phyloP scores from a whole-genome alignment of 2,888 invertebrate genomes.

The Euphydryas editha region DNA sequence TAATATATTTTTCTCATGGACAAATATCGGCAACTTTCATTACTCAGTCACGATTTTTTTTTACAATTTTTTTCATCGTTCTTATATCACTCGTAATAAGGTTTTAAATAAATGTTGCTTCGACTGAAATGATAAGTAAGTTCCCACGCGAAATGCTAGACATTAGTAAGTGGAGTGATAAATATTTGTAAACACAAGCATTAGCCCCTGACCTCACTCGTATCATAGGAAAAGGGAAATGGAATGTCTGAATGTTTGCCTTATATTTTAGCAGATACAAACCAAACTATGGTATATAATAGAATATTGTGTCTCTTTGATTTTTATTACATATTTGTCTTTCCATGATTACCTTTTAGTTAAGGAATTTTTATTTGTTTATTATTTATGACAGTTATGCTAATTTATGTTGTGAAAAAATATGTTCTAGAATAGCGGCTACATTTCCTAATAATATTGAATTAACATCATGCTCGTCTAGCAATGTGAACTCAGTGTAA shows the following conservation, averaged over 20 bases:
- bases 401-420: background rate
- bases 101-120: conserved; percentile 26
- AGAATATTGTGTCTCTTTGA: background rate
- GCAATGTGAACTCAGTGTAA: no score
- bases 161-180: conserved; percentile 74
- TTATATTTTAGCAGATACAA: background rate
- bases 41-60: conserved; percentile 21
- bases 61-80: conserved; percentile 30
- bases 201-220: conserved; percentile 48
- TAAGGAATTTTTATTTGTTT: background rate
- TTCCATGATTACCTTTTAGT: background rate
- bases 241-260: conserved; percentile 2
- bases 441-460: no score
- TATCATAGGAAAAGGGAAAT: conserved; percentile 37
- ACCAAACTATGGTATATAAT: background rate
- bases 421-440: background rate
- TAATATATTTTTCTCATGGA: background rate
- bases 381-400: background rate
- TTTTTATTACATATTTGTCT: background rate
- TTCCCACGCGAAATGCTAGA: conserved; percentile 77
- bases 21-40: background rate
- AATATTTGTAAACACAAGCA: conserved; percentile 74
- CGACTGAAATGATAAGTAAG: conserved; percentile 44
- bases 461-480: no score
- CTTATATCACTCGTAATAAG: conserved; percentile 38